Base-by-base conservation (phyloP, 92 coral and sea anemone genomes). In the Porites divaricata region DNA sequence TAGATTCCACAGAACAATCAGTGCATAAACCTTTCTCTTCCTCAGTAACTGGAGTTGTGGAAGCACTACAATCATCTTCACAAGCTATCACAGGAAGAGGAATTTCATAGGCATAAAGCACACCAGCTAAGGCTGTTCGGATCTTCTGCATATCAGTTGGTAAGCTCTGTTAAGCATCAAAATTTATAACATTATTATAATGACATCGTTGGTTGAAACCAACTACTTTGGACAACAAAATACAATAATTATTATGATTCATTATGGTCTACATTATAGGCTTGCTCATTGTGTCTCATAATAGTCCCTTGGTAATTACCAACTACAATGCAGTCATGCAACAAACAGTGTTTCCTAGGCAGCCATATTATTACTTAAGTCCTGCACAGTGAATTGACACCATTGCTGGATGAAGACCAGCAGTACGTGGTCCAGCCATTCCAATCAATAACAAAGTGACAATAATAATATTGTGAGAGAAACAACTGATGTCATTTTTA, bases 91-190 rank as follows among this genome's bases (percentile, higher is more conserved):
- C 64, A 24, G 86, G 88, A 25, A 80, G 86, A n/a, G 99, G 99
- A 80, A 95, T 88, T 76, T 96, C 98, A 70, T 95, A 96, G 4
- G 98, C 99, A 78, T 95, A 96, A 70, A 96, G 88, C 59, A 80
- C 77, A 8, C 99, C 99, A 50, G 95, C 98, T 28, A 95, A 85
- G 45, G 97, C 92, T 15, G 99, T 84, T 12, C 99, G 98, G 76
- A 96, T 93, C 93, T 96, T 96, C 82, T 95, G 96, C 22, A 90
- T 49, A 70, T 95, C 99, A 59, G 96, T 89, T 7, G 99, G 99
- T 62, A 95, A 78, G 78, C 96, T 93, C 99, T 96, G 78, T 16
- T 1, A 22, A 80, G 76, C 53, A 80, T n/a, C 8, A 56, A 12
- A 80, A 15, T 54, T 54, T 54, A 54, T 6, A 9, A 21, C 74